phyloP scores from a whole-genome alignment of 2,888 invertebrate species.

The Agrotis puta region DNA sequence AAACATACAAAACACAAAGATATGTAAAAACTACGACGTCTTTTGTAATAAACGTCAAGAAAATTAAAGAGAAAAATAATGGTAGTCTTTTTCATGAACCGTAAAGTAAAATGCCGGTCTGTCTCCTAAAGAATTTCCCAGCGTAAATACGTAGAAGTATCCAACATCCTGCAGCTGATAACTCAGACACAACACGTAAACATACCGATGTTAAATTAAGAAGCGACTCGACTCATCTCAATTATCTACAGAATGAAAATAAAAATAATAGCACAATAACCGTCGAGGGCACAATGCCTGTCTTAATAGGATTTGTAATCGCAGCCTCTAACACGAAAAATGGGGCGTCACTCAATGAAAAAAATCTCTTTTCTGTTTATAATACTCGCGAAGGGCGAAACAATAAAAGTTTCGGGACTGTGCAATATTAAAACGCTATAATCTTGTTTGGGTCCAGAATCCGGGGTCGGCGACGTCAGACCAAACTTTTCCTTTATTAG shows the following conservation, averaged over 20 bases:
- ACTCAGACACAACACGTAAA: constrained; percentile 77
- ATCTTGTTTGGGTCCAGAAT: constrained; percentile 80
- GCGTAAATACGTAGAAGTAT: constrained; percentile 55
- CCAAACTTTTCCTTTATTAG: constrained; percentile 84
- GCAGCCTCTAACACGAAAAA: constrained; percentile 76
- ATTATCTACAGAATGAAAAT: constrained; percentile 85
- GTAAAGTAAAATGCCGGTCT: constrained; percentile 31
- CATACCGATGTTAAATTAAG: constrained; percentile 82
- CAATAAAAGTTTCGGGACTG: constrained; percentile 86
- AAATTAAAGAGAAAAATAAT: constrained; percentile 41
- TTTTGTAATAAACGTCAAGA: constrained; percentile 36
- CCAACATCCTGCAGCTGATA: constrained; percentile 65
- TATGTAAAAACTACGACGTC: constrained; percentile 44
- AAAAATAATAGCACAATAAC: constrained; percentile 76
- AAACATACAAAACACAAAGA: constrained; percentile 47
- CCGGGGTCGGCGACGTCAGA: constrained; percentile 75
- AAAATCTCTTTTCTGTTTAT: constrained; percentile 83
- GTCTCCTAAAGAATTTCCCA: constrained; percentile 56
- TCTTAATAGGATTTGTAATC: constrained; percentile 86
- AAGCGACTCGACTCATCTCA: constrained; percentile 80
- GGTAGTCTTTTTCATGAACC: constrained; percentile 42
- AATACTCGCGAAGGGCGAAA: constrained; percentile 82
- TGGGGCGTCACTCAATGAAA: constrained; percentile 84
- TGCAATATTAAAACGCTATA: constrained; percentile 88
- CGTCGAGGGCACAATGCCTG: constrained; percentile 75